These are phyloP conservation scores for Zootermopsis nevadensis DNA, from an alignment of 2,888 invertebrate species.

Conservation along the genomic window DNA sequence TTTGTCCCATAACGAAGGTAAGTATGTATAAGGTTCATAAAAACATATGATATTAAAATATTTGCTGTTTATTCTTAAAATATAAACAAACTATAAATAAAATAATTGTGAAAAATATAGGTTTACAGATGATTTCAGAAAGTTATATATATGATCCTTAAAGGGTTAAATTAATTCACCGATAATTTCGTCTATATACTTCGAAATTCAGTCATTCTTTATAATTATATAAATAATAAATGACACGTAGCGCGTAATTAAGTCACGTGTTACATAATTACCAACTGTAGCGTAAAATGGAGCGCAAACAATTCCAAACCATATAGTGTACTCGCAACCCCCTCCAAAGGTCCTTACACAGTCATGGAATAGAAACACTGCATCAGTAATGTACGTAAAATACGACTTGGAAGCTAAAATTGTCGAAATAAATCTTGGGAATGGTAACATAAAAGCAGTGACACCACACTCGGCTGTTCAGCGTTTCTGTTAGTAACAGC, in stretches of 20 bases:
- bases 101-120: no score
- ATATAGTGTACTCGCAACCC: not conserved
- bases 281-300: not conserved
- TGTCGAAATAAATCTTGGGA: slow-evolving; percentile 6
- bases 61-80: no score
- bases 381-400: slow-evolving; percentile 1
- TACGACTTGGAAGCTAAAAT: slow-evolving; percentile 10
- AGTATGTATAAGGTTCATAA: slow-evolving; percentile 23
- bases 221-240: no score
- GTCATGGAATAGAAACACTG: not conserved
- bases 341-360: slow-evolving; percentile 8
- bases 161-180: no score
- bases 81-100: no score
- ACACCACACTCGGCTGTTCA: not conserved
- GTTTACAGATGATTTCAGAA: no score
- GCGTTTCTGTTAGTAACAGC: not conserved
- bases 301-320: not conserved
- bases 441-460: not conserved
- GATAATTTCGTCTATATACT: no score
- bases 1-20: slow-evolving; percentile 26
- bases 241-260: no score
- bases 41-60: not conserved
- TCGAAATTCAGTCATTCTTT: no score
- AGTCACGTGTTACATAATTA: no score
- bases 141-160: no score